Evolutionary conservation across 2,113 vertebrate species (phyloP).

Genomic region (Colossoma macropomum): DNA sequence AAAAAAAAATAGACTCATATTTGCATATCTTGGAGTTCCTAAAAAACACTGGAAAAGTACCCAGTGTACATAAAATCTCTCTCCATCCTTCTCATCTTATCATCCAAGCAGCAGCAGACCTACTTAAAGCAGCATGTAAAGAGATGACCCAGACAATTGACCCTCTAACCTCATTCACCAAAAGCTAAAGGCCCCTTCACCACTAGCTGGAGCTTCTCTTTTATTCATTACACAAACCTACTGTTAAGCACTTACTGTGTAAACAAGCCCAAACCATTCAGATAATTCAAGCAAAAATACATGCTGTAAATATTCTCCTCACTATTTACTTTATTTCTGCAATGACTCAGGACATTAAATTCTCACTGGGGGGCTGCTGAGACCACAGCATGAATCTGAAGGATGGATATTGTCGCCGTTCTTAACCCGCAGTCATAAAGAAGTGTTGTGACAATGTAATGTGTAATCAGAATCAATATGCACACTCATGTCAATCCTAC

Average conservation of each 20-base stretch:
- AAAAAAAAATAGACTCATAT: too few species aligned
- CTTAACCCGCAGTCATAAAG: background rate
- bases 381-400: background rate
- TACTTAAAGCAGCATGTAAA: background rate
- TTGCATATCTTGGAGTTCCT: too few species aligned
- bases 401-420: background rate
- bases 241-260: background rate
- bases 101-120: background rate
- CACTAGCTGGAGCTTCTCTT: background rate
- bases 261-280: background rate
- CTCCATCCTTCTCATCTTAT: background rate
- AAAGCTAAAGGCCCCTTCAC: constrained; percentile 13
- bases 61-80: background rate
- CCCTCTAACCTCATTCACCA: constrained; percentile 25
- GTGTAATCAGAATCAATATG: constrained; percentile 1
- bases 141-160: background rate
- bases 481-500: background rate
- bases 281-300: background rate
- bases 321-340: background rate
- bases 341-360: background rate
- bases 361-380: background rate
- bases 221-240: background rate
- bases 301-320: background rate
- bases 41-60: background rate
- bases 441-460: background rate